Base-by-base conservation (phyloP, 2,888 invertebrate genomes). In the Thysanoteuthis rhombus region DNA sequence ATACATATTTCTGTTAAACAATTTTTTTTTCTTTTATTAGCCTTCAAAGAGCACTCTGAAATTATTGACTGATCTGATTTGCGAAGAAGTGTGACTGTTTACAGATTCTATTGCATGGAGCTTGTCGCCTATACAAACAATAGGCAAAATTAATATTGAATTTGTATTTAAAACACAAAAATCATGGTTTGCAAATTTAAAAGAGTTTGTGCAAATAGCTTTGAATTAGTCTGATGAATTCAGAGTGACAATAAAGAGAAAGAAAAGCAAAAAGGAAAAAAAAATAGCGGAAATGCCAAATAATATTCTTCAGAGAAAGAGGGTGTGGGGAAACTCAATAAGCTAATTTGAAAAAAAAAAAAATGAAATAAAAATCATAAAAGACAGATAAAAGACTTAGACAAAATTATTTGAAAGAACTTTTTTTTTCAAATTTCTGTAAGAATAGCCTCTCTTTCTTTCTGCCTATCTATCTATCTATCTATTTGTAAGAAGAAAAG, bases 221-320 rank as follows among this genome's bases (percentile, higher is more conserved):
- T 75, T 75, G 75, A 75, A 75, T 75, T 75, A 75, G 75, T 75
- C n/a, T 75, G 75, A 75, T 75, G 75, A 75, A 75, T 75, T 75
- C n/a, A 75, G 36, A 75, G 3, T 75, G n/a, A 16, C n/a, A 75
- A 75, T 36, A 36, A 75, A 75, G 36, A 12, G n/a, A 75, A 75
- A 75, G 6, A n/a, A 75, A 75, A 12, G 19, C 19, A 12, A 75
- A 75, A n/a, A 75, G n/a, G 19, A 75, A 75, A 75, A 6, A 47
- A 47, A 75, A 75, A 75, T 4, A 36, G n/a, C 52, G 36, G 36
- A 75, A 75, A 75, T 75, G 16, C n/a, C n/a, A n/a, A 75, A 75
- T 75, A 75, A 75, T 75, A 75, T 75, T 75, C 12, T 12, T n/a
- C 8, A 32, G 8, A 58, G 58, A 58, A 28, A 58, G 28, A 75